Evolutionary conservation across 2,797 vertebrate species (phyloP), one percentile per base, ranked within the genome.

Genomic region (Spea hammondii): DNA sequence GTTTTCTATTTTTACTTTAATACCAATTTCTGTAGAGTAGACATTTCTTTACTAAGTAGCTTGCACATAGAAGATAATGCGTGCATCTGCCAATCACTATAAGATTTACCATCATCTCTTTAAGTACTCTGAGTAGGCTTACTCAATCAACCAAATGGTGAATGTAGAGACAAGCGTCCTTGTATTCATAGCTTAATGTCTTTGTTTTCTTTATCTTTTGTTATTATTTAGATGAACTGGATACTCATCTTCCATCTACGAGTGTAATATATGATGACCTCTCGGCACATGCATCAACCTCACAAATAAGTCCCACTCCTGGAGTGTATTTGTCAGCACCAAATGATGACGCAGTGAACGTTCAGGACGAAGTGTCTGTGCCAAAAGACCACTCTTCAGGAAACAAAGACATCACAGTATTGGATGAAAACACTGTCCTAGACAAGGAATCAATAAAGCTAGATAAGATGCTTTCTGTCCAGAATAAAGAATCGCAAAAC

Each of bases 251-350:
- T 89, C 89, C 92, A 88, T 92, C 93, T 83, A 91, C 94, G 88
- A 92, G 87, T 91, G 92, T 96, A 87, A 90, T 89, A 87, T 94
- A 93, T 80, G 95, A 95, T 79, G 95, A 95, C 51, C 91, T 89
- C 84, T 90, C 92, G 86, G 93, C 92, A 79, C 84, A 83, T 83
- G 83, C 89, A 84, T 90, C 93, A 86, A 92, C 92, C 82, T 91
- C 93, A 79, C 90, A 92, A 84, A 86, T 93, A 74, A 83, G 90
- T 89, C 92, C 90, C 85, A 84, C 85, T 86, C 88, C 90, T 8
- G 94, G 94, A 85, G 72, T 85, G 78, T 91, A 91, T 60, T 85
- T 88, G 77, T 87, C 91, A 68, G 84, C 48, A 84, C 83, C 83
- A 2, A 90, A 92, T 83, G 95, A 94, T 71, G 83, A 91, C 88